Evolutionary conservation across 2,888 invertebrate genomes (phyloP).

Genomic region (Andricus curvator): DNA sequence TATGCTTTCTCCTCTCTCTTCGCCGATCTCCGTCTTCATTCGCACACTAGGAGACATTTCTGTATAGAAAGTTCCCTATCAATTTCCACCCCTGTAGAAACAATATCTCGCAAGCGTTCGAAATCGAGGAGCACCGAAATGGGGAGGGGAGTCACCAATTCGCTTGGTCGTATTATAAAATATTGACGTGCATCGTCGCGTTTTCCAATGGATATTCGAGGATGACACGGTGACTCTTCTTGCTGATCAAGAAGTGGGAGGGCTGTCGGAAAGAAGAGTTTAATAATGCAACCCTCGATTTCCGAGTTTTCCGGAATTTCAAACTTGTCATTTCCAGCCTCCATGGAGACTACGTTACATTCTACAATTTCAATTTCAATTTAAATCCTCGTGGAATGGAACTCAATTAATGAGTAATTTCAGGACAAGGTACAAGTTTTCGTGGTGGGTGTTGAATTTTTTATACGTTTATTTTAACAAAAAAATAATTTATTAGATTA

Average conservation of each 20-base stretch:
- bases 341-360: slow-evolving; percentile 11
- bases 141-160: slow-evolving; percentile 46
- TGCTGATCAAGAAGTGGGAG: slow-evolving; percentile 41
- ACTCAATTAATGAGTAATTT: slow-evolving; percentile 32
- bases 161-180: slow-evolving; percentile 60
- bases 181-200: slow-evolving; percentile 61
- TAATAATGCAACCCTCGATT: slow-evolving; percentile 73
- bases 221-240: slow-evolving; percentile 59
- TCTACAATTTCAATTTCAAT: slow-evolving; percentile 17
- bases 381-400: slow-evolving; percentile 19
- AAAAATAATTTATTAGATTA: too few relatives aligned
- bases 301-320: slow-evolving; percentile 69
- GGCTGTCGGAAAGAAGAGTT: slow-evolving; percentile 54
- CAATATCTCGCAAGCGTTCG: slow-evolving; percentile 62
- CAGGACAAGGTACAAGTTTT: background rate
- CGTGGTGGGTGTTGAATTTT: background rate
- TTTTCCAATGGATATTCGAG: slow-evolving; percentile 58
- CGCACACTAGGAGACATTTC: slow-evolving; percentile 56
- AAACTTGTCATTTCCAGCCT: slow-evolving; percentile 55
- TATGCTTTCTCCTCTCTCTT: slow-evolving; percentile 45
- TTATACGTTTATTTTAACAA: too few relatives aligned
- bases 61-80: slow-evolving; percentile 63
- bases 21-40: slow-evolving; percentile 49
- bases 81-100: slow-evolving; percentile 64
- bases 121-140: slow-evolving; percentile 50